Conservation (phyloP, 1,140 invertebrate genomes). For the Drosophila aff. region DNA sequence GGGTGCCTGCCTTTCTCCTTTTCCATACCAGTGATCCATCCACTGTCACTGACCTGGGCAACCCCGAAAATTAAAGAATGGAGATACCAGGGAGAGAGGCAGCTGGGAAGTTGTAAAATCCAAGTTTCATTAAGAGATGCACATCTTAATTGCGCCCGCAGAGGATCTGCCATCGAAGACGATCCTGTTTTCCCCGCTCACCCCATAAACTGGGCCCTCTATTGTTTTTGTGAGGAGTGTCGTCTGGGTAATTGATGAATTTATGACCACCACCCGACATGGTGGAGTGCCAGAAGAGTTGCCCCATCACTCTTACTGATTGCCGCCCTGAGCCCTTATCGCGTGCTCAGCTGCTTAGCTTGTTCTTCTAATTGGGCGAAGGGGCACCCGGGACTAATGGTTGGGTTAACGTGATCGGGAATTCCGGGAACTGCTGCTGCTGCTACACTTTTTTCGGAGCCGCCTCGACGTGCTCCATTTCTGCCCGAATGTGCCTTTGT, state of each 20-base stretch:
- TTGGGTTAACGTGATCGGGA: constrained; percentile 20
- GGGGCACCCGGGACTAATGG: constrained; percentile 17
- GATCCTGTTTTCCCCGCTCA: constrained; percentile 22
- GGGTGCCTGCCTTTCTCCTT: constrained; percentile 25
- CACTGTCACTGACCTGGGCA: constrained; percentile 16
- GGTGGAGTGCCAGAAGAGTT: constrained; percentile 5
- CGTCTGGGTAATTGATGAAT: constrained; percentile 47
- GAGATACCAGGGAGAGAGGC: neutral
- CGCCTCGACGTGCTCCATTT: constrained; percentile 43
- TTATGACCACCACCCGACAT: constrained; percentile 12
- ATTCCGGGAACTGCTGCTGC: constrained; percentile 19
- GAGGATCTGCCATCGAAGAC: constrained; percentile 23
- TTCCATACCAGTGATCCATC: neutral
- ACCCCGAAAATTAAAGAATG: constrained; percentile 13
- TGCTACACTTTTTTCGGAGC: constrained; percentile 16
- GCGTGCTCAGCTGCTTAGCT: constrained; percentile 17
- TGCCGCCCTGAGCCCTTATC: constrained; percentile 27
- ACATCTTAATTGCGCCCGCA: constrained; percentile 42
- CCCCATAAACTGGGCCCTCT: constrained; percentile 15
- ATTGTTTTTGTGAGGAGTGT: constrained; percentile 42
- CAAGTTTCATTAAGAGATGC: constrained; percentile 24
- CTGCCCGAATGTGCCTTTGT: constrained; percentile 26
- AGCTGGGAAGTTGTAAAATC: constrained; percentile 14
- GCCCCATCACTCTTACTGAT: constrained; percentile 32
- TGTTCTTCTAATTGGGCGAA: constrained; percentile 23